Conservation (phyloP, 2,113 vertebrate genomes). For the Alligator sinensis region DNA sequence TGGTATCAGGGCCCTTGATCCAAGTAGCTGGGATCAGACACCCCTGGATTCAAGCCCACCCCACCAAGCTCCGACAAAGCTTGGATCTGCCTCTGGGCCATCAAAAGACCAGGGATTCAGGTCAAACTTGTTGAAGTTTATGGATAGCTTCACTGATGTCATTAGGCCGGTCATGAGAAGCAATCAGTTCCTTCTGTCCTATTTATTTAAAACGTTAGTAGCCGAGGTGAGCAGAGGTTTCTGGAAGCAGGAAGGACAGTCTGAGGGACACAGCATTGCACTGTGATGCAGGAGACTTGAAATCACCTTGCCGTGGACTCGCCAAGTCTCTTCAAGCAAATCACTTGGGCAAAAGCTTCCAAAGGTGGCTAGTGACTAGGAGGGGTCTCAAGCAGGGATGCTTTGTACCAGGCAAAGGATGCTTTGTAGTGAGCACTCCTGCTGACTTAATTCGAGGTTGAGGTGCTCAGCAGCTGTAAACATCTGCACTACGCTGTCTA, state of each 20-base stretch:
- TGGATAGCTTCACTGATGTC: too few relatives aligned
- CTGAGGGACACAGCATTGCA: background rate
- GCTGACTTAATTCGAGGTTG: background rate
- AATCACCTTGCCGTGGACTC: background rate
- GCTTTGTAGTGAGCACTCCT: background rate
- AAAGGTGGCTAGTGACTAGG: background rate
- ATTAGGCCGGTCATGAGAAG: background rate
- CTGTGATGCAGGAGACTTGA: background rate
- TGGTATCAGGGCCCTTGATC: background rate
- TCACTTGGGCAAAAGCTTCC: background rate
- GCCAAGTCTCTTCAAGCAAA: background rate
- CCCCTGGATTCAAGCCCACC: background rate
- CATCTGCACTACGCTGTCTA: too few relatives aligned
- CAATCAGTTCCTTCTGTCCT: background rate
- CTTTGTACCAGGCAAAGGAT: background rate
- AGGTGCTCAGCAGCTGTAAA: background rate
- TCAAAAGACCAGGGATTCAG: background rate
- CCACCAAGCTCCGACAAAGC: too few relatives aligned
- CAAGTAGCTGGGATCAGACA: rapidly evolving
- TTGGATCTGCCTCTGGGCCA: background rate
- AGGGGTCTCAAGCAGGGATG: too few relatives aligned
- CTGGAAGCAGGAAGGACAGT: background rate
- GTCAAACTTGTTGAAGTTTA: too few relatives aligned
- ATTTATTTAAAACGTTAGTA: background rate
- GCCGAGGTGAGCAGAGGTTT: background rate